Base-by-base conservation (phyloP, 2,113 vertebrate species). In the Pterophyllum scalare region DNA sequence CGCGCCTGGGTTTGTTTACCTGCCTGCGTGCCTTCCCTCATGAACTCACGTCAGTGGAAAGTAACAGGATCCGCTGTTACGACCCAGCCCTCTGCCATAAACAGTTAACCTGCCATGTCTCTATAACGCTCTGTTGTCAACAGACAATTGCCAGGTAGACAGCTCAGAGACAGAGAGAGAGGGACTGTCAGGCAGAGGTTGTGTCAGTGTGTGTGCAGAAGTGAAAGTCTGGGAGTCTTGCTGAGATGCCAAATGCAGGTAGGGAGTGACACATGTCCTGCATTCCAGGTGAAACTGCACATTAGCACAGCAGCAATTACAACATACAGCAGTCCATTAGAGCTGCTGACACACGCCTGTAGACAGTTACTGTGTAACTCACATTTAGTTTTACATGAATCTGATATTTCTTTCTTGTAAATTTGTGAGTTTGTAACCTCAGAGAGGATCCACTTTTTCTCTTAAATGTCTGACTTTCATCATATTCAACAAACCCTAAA, bases 1-100 rank as follows among this genome's bases (percentile, higher is more conserved):
- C 52, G 38, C 13, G 61, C 56, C 77, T 56, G 57, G 46, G 61
- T 84, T 70, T 88, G 80, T 81, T 75, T 87, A 88, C 82, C 82
- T 85, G 75, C 35, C 79, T 59, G 62, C 6, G 8, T 24, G 79
- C 60, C 70, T 85, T 59, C 80, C 76, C 59, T 49, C 43, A 40
- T 76, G 58, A 86, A 40, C 43, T 80, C n/a, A 26, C 54, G 6
- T 80, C 84, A 90, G 80, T 70, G 80, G 76, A 79, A 75, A 74
- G 74, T 76, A 76, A 80, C 38, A 64, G 33, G 84, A 88, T 80
- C 78, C 1, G 8, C 33, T 3, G 13, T 33, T n/a, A n/a, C 43
- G 59, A 64, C 59, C 83, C 54, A 62, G 31, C 59, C 70, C 28
- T 43, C 76, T 20, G 77, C 52, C 26, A 58, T 75, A 59, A 78